A percentile compares a stretch with the other conserved stretches of the same genome.
These are phyloP conservation scores for Eilema sororculum DNA, from an alignment of 2,888 invertebrate species.

Conservation along the genomic window DNA sequence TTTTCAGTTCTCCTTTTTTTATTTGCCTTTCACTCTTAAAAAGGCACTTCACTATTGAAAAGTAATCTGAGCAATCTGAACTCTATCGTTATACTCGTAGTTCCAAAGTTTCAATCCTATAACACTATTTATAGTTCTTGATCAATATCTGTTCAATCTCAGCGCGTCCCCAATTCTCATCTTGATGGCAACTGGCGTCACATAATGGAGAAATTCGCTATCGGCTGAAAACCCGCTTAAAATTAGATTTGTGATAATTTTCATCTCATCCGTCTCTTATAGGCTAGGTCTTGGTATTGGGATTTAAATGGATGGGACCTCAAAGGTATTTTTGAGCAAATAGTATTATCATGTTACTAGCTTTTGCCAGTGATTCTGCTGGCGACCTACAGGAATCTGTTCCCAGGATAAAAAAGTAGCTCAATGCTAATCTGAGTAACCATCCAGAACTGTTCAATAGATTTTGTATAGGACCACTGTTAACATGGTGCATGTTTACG, in stretches of 20 bases:
- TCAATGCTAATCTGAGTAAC: no score
- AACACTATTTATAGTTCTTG: slow-evolving; percentile 37
- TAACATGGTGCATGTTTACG: no score
- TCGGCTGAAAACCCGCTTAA: slow-evolving; percentile 53
- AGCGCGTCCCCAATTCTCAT: slow-evolving; percentile 39
- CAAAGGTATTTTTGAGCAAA: no score
- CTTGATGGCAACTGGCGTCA: slow-evolving; percentile 38
- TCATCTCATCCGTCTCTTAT: slow-evolving; percentile 40
- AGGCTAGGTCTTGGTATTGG: slow-evolving; percentile 2
- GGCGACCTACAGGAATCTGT: background rate
- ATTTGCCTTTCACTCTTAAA: no score
- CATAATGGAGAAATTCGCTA: slow-evolving; percentile 63
- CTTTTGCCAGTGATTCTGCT: no score
- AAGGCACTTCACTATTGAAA: no score
- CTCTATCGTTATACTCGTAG: background rate
- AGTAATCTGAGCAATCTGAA: background rate
- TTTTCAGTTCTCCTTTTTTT: no score
- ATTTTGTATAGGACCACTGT: no score
- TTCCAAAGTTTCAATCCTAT: slow-evolving; percentile 7
- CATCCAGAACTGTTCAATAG: no score
- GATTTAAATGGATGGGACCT: background rate
- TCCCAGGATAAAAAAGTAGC: background rate
- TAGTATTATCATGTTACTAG: no score
- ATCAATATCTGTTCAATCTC: slow-evolving; percentile 49
- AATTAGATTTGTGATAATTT: slow-evolving; percentile 72